Percentiles rank a stretch among this genome's conserved stretches.
These are phyloP conservation scores for Linyphia triangularis DNA, from an alignment of 2,888 invertebrate genomes.

Conservation along the genomic window DNA sequence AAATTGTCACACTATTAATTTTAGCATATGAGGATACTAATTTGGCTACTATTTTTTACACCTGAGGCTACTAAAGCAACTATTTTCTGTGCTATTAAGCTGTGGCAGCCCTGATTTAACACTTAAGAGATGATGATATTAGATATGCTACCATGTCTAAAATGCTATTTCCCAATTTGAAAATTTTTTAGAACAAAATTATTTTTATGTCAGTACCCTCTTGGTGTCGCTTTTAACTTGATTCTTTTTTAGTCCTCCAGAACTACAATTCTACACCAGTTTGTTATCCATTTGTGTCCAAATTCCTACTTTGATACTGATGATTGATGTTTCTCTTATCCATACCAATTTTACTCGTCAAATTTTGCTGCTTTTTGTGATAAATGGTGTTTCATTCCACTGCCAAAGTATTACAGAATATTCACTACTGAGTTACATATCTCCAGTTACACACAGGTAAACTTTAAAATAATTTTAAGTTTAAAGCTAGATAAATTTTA, in stretches of 20 bases:
- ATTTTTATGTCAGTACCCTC: too few relatives aligned
- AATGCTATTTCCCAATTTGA: too few relatives aligned
- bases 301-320: constrained; percentile 85
- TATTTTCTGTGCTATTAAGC: too few relatives aligned
- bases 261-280: constrained; percentile 89
- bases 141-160: too few relatives aligned
- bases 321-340: constrained; percentile 84
- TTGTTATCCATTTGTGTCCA: constrained; percentile 87
- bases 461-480: background rate
- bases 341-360: constrained; percentile 81
- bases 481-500: too few relatives aligned
- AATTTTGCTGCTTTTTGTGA: constrained; percentile 83
- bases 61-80: too few relatives aligned
- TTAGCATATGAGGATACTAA: too few relatives aligned
- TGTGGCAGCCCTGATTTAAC: too few relatives aligned
- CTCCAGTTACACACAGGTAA: constrained; percentile 89
- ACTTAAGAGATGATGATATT: too few relatives aligned
- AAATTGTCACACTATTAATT: too few relatives aligned
- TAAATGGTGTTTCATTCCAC: constrained; percentile 88
- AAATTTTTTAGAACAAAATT: background rate
- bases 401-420: constrained; percentile 90
- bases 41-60: too few relatives aligned
- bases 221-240: too few relatives aligned
- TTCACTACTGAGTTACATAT: constrained; percentile 89
- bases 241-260: constrained; percentile 84